phyloP scores from a whole-genome alignment of 2,797 vertebrate genomes.

The Cheirogaleus major region DNA sequence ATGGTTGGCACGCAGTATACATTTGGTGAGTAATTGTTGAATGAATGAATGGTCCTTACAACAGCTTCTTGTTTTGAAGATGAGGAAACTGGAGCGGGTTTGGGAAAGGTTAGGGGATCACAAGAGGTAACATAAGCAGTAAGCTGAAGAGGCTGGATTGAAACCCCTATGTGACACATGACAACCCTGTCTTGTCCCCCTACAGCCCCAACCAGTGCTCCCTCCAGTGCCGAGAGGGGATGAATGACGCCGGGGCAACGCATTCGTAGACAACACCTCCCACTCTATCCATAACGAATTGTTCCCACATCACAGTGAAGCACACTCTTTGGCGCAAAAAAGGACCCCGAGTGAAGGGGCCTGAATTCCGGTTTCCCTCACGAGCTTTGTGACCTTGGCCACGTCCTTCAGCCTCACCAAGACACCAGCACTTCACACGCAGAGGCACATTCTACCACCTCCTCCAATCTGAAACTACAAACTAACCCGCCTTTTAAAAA shows the following conservation, averaged over 20 bases:
- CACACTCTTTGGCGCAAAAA: background rate
- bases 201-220: background rate
- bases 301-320: background rate
- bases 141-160: background rate
- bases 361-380: background rate
- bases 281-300: too few species aligned
- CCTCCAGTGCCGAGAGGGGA: background rate
- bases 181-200: background rate
- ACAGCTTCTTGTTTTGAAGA: background rate
- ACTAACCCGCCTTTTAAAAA: background rate
- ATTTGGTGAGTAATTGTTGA: background rate
- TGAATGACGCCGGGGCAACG: accelerated
- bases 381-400: background rate
- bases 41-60: background rate
- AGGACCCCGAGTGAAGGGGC: background rate
- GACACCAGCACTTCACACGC: too few species aligned
- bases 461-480: background rate
- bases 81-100: background rate
- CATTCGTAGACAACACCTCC: accelerated
- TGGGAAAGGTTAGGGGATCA: background rate
- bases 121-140: background rate
- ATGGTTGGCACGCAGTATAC: background rate
- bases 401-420: background rate
- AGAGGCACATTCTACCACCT: background rate
- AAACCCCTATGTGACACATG: background rate